These are phyloP conservation scores for Platyrinchus mystaceus DNA, from an alignment of 2,797 vertebrate genomes.

Conservation along the genomic window DNA sequence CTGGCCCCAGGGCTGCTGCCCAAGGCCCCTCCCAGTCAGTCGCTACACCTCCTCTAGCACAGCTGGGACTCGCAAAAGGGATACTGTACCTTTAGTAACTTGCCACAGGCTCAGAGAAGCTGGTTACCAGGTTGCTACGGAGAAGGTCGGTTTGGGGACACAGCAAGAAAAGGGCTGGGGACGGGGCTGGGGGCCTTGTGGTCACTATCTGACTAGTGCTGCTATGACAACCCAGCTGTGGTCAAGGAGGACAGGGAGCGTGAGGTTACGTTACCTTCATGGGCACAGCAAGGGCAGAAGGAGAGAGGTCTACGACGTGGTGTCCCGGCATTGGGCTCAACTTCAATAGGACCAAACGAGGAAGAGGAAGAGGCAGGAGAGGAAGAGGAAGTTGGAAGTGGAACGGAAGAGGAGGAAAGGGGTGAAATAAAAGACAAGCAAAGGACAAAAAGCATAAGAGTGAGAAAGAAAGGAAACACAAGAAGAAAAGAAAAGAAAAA, in stretches of 20 bases:
- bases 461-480: conserved; percentile 74
- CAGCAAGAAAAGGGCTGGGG: conserved; percentile 28
- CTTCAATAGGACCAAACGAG: conserved; percentile 88
- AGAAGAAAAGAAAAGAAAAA: conserved; percentile 76
- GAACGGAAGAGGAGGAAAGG: conserved; percentile 71
- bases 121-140: conserved; percentile 34
- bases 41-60: background rate
- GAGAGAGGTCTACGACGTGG: conserved; percentile 96
- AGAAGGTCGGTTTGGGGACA: conserved; percentile 4
- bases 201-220: conserved; percentile 49
- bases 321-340: conserved; percentile 95
- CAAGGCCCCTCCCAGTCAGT: background rate
- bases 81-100: conserved; percentile 73
- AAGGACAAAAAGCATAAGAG: conserved; percentile 78
- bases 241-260: conserved; percentile 52
- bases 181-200: background rate
- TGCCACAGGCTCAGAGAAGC: conserved; percentile 58
- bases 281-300: conserved; percentile 99
- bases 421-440: conserved; percentile 77
- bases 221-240: conserved; percentile 74
- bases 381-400: conserved; percentile 70
- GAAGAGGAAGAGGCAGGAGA: conserved; percentile 71
- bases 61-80: conserved; percentile 63
- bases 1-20: background rate
- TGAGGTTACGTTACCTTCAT: conserved; percentile 94